These are phyloP conservation scores for Erithacus rubecula DNA, from an alignment of 2,797 vertebrate genomes.

Conservation along the genomic window DNA sequence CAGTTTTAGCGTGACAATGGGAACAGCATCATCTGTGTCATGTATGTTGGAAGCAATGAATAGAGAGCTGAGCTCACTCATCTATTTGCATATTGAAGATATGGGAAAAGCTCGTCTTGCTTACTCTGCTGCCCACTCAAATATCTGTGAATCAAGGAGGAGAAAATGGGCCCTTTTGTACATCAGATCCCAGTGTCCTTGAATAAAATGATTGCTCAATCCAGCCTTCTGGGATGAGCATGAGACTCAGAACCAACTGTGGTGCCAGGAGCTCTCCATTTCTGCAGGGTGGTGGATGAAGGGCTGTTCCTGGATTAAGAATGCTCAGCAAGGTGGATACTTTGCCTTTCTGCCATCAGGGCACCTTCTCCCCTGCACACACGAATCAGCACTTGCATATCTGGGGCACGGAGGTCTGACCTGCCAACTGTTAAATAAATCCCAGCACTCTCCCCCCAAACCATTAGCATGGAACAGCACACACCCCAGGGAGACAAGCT, in stretches of 20 bases:
- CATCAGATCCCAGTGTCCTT: neutral
- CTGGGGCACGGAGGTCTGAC: neutral
- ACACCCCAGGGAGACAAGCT: neutral
- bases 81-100: slow-evolving; percentile 56
- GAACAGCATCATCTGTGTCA: slow-evolving; percentile 57
- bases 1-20: slow-evolving; percentile 54
- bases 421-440: slow-evolving; percentile 5
- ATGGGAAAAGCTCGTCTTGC: slow-evolving; percentile 30
- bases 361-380: neutral
- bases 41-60: slow-evolving; percentile 58
- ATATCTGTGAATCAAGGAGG: slow-evolving; percentile 32
- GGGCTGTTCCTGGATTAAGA: neutral
- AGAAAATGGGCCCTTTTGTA: neutral
- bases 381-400: neutral
- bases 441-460: neutral
- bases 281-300: neutral
- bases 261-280: neutral
- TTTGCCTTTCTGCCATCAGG: neutral
- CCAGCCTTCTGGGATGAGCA: neutral
- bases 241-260: neutral
- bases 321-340: neutral
- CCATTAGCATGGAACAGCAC: slow-evolving; percentile 15
- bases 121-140: slow-evolving; percentile 47
- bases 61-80: slow-evolving; percentile 51
- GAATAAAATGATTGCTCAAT: neutral